A percentile compares a stretch with the other conserved stretches of the same genome.
phyloP scores from a whole-genome alignment of 1,140 invertebrate genomes.

The Bombus confusus region DNA sequence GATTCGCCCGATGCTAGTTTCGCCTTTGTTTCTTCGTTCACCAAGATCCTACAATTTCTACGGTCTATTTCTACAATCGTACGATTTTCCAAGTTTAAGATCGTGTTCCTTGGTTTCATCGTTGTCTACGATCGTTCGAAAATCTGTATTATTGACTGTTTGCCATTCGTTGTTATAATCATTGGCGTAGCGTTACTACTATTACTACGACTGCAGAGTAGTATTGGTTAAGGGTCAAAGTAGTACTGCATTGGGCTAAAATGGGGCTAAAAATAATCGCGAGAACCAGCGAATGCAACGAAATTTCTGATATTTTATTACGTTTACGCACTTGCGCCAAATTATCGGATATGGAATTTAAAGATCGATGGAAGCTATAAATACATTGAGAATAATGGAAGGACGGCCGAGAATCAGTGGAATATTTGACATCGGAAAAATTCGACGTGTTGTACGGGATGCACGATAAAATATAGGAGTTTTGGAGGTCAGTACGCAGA shows the following conservation, averaged over 20 bases:
- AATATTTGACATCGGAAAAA: not conserved
- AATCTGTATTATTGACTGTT: too few species aligned
- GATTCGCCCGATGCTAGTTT: too few species aligned
- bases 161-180: not conserved
- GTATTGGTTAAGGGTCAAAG: not conserved
- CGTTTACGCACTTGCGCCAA: not conserved
- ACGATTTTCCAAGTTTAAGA: not conserved
- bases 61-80: not conserved
- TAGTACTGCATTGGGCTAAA: too few species aligned
- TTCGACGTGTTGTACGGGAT: not conserved
- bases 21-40: not conserved
- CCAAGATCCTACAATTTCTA: not conserved
- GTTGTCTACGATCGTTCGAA: too few species aligned
- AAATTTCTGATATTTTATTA: not conserved
- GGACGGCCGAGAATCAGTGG: not conserved
- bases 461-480: not conserved
- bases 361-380: not conserved
- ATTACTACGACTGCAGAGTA: not conserved
- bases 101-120: too few species aligned
- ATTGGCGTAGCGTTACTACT: not conserved
- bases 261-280: not conserved
- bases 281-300: not conserved
- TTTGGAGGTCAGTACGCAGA: slow-evolving; percentile 21
- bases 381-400: not conserved
- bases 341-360: not conserved